phyloP scores from a whole-genome alignment of 2,888 invertebrate genomes.

The Troides oblongomaculatus region DNA sequence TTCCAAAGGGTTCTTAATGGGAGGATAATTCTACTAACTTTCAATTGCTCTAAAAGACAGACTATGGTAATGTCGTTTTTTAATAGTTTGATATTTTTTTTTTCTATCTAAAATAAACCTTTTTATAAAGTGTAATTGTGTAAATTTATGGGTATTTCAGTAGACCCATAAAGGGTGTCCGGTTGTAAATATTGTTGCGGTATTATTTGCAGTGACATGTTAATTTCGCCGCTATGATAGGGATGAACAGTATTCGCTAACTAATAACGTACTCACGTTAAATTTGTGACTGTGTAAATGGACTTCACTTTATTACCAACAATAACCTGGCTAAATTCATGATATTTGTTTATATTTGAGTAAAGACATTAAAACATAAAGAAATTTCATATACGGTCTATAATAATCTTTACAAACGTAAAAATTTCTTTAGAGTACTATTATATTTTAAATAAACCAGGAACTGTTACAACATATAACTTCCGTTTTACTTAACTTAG shows the following conservation, averaged over 20 bases:
- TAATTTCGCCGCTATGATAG: conserved; percentile 25
- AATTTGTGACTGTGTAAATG: not conserved
- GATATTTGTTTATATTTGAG: not conserved
- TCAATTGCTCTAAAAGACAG: no score
- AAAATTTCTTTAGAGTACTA: no score
- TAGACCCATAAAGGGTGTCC: not conserved
- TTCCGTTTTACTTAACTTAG: no score
- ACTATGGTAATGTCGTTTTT: no score
- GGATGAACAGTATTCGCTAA: conserved; percentile 15
- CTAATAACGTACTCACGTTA: not conserved
- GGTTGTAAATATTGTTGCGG: conserved; percentile 12
- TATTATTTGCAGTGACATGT: conserved; percentile 26
- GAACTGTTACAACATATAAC: no score
- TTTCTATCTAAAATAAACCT: not conserved
- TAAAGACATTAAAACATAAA: not conserved
- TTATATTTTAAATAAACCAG: no score
- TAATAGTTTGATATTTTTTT: not conserved
- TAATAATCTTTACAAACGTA: no score
- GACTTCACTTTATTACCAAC: not conserved
- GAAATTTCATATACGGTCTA: not conserved
- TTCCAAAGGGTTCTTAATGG: no score
- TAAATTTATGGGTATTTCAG: not conserved
- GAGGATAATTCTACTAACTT: no score
- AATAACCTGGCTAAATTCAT: not conserved
- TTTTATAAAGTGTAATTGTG: not conserved